Conservation (phyloP, 2,797 vertebrate species). For the Limosa lapponica region DNA sequence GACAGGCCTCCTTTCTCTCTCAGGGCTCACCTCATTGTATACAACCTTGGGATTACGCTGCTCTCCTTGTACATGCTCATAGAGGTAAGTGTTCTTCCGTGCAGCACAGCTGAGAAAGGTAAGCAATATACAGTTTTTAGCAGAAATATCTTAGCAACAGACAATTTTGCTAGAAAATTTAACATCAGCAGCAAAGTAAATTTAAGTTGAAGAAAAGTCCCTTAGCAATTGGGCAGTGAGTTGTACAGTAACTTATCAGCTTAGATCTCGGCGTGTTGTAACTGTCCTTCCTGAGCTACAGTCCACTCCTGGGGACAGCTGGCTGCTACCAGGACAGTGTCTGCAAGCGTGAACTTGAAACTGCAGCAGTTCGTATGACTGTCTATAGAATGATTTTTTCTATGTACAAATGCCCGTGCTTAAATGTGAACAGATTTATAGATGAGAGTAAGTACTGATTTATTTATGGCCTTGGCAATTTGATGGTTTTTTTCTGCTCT, state of each 20-base stretch:
- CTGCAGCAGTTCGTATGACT: not conserved
- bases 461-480: not conserved
- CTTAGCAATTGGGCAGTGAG: not conserved
- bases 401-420: not conserved
- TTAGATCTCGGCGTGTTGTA: not conserved
- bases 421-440: not conserved
- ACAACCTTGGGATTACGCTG: slow-evolving; percentile 86
- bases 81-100: slow-evolving; percentile 78
- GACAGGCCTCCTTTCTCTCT: slow-evolving; percentile 84
- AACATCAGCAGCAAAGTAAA: not conserved
- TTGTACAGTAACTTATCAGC: not conserved
- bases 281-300: not conserved
- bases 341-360: not conserved
- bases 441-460: not conserved
- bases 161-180: not conserved
- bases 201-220: not conserved
- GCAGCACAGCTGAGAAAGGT: rapidly evolving
- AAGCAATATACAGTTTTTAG: not conserved
- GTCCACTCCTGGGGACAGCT: not conserved
- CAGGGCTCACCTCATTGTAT: slow-evolving; percentile 81
- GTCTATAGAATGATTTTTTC: not conserved
- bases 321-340: not conserved
- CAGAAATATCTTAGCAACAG: not conserved
- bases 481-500: not conserved
- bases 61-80: slow-evolving; percentile 87